phyloP scores from a whole-genome alignment of 2,888 invertebrate species.

The Tenthredo distinguenda region DNA sequence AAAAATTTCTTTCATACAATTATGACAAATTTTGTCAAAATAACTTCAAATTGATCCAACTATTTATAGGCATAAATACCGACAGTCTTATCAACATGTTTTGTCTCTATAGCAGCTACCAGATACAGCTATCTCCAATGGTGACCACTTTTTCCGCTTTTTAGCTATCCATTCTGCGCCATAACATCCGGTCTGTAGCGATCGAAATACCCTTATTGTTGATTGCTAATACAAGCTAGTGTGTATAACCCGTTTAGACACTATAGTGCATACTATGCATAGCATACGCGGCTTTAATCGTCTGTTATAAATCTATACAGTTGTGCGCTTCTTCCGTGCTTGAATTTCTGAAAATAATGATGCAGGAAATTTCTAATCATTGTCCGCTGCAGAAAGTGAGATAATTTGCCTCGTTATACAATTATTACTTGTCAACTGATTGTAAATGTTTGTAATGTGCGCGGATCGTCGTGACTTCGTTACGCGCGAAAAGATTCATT shows the following conservation, averaged over 20 bases:
- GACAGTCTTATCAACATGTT: neutral
- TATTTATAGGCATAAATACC: neutral
- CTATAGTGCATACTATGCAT: neutral
- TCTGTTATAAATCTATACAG: too few relatives aligned
- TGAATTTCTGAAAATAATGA: neutral
- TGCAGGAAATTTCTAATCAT: neutral
- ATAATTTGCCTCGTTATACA: neutral
- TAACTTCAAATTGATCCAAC: neutral
- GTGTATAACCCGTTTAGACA: neutral
- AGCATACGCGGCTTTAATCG: neutral
- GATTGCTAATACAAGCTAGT: neutral
- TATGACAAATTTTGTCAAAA: neutral
- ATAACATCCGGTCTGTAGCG: neutral
- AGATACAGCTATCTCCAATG: neutral
- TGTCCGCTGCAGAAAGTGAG: neutral
- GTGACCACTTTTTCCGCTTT: constrained; percentile 5
- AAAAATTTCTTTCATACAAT: too few relatives aligned
- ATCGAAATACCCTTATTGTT: neutral
- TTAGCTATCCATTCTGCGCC: neutral
- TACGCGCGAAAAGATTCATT: too few relatives aligned
- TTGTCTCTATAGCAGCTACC: neutral
- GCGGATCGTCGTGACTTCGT: too few relatives aligned
- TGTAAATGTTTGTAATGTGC: neutral
- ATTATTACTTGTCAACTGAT: neutral
- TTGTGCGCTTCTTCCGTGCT: too few relatives aligned